phyloP scores from a whole-genome alignment of 2,888 invertebrate genomes.

The Cryptophagus acutangulus region DNA sequence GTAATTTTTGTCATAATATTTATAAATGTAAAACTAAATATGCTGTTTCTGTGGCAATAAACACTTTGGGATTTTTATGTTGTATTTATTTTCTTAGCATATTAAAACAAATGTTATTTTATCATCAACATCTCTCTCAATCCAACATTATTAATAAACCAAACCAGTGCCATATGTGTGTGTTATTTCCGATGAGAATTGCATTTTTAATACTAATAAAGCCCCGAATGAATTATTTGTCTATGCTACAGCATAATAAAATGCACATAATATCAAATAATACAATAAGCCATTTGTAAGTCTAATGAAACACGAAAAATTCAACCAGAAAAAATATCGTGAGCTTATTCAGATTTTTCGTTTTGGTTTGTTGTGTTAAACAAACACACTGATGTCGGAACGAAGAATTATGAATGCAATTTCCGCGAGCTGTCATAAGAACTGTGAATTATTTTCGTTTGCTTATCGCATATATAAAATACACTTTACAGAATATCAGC shows the following conservation, averaged over 20 bases:
- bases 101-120: slow-evolving; percentile 38
- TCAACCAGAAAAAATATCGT: background rate
- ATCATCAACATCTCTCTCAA: slow-evolving; percentile 33
- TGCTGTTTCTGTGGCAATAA: slow-evolving; percentile 49
- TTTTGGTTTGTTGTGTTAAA: too few relatives aligned
- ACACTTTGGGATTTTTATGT: slow-evolving; percentile 57
- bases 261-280: background rate
- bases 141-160: too few relatives aligned
- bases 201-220: background rate
- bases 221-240: too few relatives aligned
- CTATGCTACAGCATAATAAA: background rate
- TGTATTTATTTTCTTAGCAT: slow-evolving; percentile 56
- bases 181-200: background rate
- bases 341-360: slow-evolving; percentile 12
- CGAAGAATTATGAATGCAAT: slow-evolving; percentile 27
- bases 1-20: slow-evolving; percentile 55
- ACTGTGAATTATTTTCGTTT: slow-evolving; percentile 26
- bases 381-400: too few relatives aligned
- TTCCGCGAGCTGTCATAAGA: slow-evolving; percentile 28
- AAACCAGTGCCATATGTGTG: slow-evolving; percentile 40
- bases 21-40: slow-evolving; percentile 57
- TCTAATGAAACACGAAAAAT: background rate
- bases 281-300: background rate
- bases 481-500: too few relatives aligned
- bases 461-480: slow-evolving; percentile 27